Evolutionary conservation across 2,113 vertebrate genomes (phyloP).

Genomic region (Anolis carolinensis): DNA sequence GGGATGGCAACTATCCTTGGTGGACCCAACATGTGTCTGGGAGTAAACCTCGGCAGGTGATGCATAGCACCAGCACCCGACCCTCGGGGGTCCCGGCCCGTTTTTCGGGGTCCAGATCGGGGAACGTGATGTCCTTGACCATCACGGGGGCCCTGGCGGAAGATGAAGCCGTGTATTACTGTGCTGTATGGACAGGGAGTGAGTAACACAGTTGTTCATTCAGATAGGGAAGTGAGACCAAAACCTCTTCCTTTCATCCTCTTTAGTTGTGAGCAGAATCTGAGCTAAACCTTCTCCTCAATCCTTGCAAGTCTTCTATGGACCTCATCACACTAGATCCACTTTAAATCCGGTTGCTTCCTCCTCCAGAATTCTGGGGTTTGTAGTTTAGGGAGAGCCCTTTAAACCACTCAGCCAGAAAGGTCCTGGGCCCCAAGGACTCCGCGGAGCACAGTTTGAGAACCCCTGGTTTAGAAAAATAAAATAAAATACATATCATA

Average conservation of each 20-base stretch:
- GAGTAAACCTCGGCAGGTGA: neutral
- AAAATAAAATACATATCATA: no score
- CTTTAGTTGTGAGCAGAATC: neutral
- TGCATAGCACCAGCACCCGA: neutral
- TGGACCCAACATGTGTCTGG: neutral
- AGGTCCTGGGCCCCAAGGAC: no score
- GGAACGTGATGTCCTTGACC: neutral
- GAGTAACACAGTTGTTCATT: neutral
- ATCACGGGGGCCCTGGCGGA: neutral
- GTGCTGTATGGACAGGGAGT: neutral
- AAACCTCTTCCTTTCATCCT: neutral
- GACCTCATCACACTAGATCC: no score
- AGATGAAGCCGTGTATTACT: constrained; percentile 5
- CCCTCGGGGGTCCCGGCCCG: neutral
- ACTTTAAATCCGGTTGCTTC: no score
- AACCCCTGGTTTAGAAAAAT: no score
- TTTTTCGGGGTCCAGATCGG: neutral
- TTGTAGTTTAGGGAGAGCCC: no score
- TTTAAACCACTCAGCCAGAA: no score
- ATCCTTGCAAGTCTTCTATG: no score
- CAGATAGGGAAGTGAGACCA: neutral
- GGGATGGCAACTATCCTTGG: neutral
- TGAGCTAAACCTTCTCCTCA: no score
- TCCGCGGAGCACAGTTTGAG: no score
- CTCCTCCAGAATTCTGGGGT: no score